Conservation (phyloP, 2,113 vertebrate genomes). For the Nesogale talazaci region DNA sequence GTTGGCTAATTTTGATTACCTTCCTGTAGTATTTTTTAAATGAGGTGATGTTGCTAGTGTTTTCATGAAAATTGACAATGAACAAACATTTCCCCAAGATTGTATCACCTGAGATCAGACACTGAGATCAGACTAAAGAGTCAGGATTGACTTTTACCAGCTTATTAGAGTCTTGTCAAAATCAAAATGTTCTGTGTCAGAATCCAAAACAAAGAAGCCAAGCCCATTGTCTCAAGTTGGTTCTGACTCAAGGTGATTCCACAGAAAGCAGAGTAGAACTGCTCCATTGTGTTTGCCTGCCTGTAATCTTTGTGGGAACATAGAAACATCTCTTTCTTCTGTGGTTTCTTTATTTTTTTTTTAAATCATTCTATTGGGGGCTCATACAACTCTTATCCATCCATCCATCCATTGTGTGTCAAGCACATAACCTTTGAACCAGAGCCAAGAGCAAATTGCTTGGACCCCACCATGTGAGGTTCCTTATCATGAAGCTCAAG, state of each 20-base stretch:
- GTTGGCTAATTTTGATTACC: conserved; percentile 64
- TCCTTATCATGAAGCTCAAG: too few relatives aligned
- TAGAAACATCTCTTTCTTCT: background rate
- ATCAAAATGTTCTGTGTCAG: background rate
- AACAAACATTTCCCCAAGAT: conserved; percentile 42
- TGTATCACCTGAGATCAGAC: conserved; percentile 71
- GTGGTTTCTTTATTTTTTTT: too few relatives aligned
- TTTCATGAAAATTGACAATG: conserved; percentile 70
- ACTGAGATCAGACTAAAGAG: conserved; percentile 26
- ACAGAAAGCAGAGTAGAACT: background rate
- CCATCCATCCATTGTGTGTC: too few relatives aligned
- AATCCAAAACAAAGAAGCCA: background rate
- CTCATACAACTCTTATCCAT: too few relatives aligned
- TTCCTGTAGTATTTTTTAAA: conserved; percentile 73
- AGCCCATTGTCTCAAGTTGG: background rate
- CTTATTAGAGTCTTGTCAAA: background rate
- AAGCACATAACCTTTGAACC: too few relatives aligned
- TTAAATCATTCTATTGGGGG: too few relatives aligned
- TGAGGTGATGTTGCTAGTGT: conserved; percentile 68
- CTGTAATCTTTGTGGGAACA: background rate
- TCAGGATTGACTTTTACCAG: conserved; percentile 42
- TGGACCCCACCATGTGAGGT: too few relatives aligned
- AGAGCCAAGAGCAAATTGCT: too few relatives aligned
- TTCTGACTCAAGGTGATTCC: background rate
- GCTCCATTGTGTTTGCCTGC: background rate